phyloP scores from a whole-genome alignment of 2,113 vertebrate genomes.

The Anas platyrhynchos region DNA sequence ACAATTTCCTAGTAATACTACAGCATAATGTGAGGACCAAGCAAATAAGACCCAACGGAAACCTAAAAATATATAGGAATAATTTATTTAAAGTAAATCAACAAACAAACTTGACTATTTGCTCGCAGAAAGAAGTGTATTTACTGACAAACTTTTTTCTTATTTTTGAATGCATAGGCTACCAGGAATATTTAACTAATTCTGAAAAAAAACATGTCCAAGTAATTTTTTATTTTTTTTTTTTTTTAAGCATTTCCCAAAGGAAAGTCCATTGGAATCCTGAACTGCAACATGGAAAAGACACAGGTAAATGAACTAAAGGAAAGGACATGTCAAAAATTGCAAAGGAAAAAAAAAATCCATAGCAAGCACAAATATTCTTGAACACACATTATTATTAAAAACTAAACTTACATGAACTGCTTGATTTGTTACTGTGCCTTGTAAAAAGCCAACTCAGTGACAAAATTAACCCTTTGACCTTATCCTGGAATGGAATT shows the following conservation, averaged over 20 bases:
- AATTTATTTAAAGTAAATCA: neutral
- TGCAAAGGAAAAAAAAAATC: neutral
- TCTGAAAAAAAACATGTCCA: neutral
- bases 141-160: neutral
- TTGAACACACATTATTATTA: constrained; percentile 29
- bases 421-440: constrained; percentile 61
- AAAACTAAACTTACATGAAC: constrained; percentile 55
- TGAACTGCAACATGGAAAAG: neutral
- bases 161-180: neutral
- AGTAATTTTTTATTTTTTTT: neutral
- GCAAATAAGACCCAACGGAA: neutral
- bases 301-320: neutral
- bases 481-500: constrained; percentile 72
- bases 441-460: constrained; percentile 58
- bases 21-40: neutral
- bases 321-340: neutral
- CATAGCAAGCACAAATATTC: constrained; percentile 16
- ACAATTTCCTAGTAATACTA: neutral
- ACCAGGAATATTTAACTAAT: neutral
- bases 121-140: neutral
- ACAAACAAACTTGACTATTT: neutral
- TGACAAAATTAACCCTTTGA: constrained; percentile 74
- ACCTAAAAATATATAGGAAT: neutral
- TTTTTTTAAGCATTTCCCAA: neutral
- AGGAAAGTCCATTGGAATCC: neutral